Conservation (phyloP, 2,113 vertebrate species). For the Eudyptes chrysolophus region DNA sequence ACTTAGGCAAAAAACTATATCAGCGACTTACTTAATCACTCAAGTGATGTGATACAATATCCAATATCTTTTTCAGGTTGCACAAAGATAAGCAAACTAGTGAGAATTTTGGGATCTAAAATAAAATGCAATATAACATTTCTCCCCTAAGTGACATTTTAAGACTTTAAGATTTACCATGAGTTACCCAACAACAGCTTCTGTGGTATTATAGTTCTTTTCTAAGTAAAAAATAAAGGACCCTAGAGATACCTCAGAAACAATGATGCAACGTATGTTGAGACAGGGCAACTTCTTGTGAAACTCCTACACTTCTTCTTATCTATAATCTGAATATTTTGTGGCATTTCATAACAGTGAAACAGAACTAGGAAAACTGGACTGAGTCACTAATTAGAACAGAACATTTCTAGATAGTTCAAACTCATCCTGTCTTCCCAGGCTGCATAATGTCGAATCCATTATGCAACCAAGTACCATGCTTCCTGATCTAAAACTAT, state of each 20-base stretch:
- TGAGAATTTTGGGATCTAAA: neutral
- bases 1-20: neutral
- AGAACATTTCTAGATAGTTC: neutral
- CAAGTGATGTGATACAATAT: too few species aligned
- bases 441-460: neutral
- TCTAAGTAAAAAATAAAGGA: neutral
- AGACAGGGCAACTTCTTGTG: neutral
- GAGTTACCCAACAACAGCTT: neutral
- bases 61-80: neutral
- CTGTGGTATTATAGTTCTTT: neutral
- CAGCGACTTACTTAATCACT: neutral
- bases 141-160: neutral
- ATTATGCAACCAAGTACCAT: neutral
- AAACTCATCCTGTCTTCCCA: neutral
- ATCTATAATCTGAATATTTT: neutral
- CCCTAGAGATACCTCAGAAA: neutral
- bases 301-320: neutral
- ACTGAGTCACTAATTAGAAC: neutral
- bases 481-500: neutral
- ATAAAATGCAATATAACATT: neutral
- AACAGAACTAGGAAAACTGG: too few species aligned
- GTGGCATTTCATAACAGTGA: neutral
- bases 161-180: neutral
- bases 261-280: too few species aligned
- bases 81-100: neutral